A percentile compares a stretch with the other conserved stretches of the same genome.
Evolutionary conservation across 2,797 vertebrate genomes (phyloP).

Genomic region (Crenuchus spilurus): DNA sequence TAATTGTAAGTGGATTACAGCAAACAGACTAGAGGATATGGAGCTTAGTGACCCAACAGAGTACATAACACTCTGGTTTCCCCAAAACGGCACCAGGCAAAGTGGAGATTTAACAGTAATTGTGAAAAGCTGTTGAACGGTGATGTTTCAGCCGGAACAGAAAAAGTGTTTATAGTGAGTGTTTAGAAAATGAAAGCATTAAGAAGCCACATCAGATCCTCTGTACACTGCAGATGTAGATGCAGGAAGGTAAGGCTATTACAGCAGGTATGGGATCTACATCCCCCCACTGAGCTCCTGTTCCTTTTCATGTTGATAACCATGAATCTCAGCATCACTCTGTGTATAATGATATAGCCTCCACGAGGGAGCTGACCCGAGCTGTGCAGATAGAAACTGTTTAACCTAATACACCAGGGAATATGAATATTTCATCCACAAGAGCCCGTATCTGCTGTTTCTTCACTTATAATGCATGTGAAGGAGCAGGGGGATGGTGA

Average conservation of each 20-base stretch:
- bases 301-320: conserved; percentile 34
- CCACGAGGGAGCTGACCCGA: conserved; percentile 5
- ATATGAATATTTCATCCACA: conserved; percentile 29
- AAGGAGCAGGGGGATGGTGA: conserved; percentile 6
- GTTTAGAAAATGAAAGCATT: no score
- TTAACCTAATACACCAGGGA: conserved; percentile 24
- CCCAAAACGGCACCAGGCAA: conserved; percentile 48
- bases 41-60: conserved; percentile 58
- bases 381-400: background rate
- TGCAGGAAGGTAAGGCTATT: no score
- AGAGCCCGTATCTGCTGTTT: conserved; percentile 32
- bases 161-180: no score
- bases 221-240: no score
- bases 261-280: background rate
- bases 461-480: conserved; percentile 36
- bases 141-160: no score
- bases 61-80: conserved; percentile 65
- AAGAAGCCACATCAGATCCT: no score
- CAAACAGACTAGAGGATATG: conserved; percentile 50
- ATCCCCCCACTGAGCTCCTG: background rate
- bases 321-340: conserved; percentile 20
- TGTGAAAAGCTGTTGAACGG: conserved; percentile 34
- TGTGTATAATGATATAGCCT: background rate
- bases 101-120: conserved; percentile 44
- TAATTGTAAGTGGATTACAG: no score